Percentiles rank a stretch among this genome's conserved stretches.
Conservation (phyloP, 2,113 vertebrate species). For the Seriola aureovittata region DNA sequence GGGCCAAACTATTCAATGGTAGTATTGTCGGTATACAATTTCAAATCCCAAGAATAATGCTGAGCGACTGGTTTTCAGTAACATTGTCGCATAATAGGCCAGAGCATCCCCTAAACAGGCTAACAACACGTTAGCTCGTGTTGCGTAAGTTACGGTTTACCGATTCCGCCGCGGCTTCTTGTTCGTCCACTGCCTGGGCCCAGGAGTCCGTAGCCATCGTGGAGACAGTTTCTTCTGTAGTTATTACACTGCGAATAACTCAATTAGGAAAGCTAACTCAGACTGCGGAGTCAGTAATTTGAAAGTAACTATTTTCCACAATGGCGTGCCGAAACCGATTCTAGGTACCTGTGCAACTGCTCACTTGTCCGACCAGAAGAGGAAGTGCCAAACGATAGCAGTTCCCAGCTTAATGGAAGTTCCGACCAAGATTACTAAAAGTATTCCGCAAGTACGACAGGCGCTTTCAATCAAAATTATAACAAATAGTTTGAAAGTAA, state of each 20-base stretch:
- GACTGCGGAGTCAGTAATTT: background rate
- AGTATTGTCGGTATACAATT: accelerated
- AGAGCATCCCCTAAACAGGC: conserved; percentile 23
- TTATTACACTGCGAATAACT: conserved; percentile 1
- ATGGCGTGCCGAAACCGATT: conserved; percentile 75
- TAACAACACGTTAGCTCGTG: conserved; percentile 63
- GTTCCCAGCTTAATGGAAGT: conserved; percentile 59
- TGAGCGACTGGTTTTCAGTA: background rate
- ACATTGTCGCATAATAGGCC: conserved; percentile 30
- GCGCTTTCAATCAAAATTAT: too few species aligned
- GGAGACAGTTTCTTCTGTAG: conserved; percentile 15
- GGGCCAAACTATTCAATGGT: accelerated
- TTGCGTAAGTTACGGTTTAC: conserved; percentile 82
- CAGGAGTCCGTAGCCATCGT: conserved; percentile 94
- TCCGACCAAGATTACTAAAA: background rate
- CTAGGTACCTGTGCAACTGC: conserved; percentile 40
- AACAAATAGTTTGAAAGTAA: background rate
- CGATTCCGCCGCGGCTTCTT: conserved; percentile 94
- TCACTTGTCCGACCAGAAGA: conserved; percentile 51
- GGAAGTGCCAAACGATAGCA: background rate
- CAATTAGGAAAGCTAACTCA: background rate
- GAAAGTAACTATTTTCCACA: conserved; percentile 71
- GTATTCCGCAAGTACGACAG: background rate
- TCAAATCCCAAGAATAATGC: accelerated
- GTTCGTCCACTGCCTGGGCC: conserved; percentile 94